These are phyloP conservation scores for Cladopsammia gracilis DNA, from an alignment of 64 coral and sea anemone species.

Conservation along the genomic window DNA sequence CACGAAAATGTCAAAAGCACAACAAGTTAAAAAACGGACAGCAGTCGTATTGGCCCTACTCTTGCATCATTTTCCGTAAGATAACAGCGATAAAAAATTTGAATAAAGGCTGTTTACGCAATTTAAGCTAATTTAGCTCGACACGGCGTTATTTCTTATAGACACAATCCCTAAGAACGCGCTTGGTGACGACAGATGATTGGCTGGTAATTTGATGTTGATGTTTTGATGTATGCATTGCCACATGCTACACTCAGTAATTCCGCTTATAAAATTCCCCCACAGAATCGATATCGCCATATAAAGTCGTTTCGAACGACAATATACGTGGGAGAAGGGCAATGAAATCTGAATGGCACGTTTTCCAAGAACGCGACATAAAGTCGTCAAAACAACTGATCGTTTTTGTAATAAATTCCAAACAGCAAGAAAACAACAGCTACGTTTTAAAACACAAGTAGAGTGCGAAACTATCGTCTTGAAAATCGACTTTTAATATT, in stretches of 20 bases:
- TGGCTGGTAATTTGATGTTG: background rate
- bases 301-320: background rate
- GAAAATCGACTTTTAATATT: background rate
- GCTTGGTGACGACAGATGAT: background rate
- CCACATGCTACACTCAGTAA: constrained; percentile 11
- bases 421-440: background rate
- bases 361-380: background rate
- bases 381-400: background rate
- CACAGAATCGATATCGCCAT: background rate
- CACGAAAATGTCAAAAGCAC: constrained; percentile 12
- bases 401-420: background rate
- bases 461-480: background rate
- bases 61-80: background rate
- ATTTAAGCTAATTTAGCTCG: constrained; percentile 1
- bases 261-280: background rate
- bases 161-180: background rate
- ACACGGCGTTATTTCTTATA: background rate
- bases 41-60: background rate
- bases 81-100: background rate
- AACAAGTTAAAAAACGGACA: background rate
- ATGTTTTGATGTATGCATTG: background rate
- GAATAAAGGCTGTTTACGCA: constrained; percentile 3
- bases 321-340: background rate
- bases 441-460: background rate
- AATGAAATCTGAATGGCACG: background rate